Evolutionary conservation across 2,797 vertebrate genomes (phyloP).

Genomic region (Epinephelus coioides): DNA sequence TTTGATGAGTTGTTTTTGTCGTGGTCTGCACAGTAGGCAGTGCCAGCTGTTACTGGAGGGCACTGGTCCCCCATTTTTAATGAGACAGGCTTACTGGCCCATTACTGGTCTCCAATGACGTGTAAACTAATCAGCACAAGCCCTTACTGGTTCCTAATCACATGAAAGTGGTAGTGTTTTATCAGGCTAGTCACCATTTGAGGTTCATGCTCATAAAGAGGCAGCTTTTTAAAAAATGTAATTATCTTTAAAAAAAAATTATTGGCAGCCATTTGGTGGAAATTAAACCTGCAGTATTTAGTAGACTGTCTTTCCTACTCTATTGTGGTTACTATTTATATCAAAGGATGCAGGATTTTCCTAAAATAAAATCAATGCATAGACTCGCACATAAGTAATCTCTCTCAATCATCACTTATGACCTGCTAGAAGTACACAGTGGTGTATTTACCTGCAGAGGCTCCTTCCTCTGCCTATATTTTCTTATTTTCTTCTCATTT

Average conservation of each 20-base stretch:
- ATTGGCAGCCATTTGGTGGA: neutral
- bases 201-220: slow-evolving; percentile 34
- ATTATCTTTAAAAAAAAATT: slow-evolving; percentile 9
- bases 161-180: slow-evolving; percentile 54
- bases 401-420: too few relatives aligned
- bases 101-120: slow-evolving; percentile 75
- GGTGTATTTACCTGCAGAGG: too few relatives aligned
- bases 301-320: slow-evolving; percentile 19
- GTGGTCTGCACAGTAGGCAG: slow-evolving; percentile 39
- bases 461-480: too few relatives aligned
- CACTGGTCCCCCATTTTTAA: slow-evolving; percentile 76
- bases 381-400: too few relatives aligned
- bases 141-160: slow-evolving; percentile 63
- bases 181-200: slow-evolving; percentile 43
- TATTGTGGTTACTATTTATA: slow-evolving; percentile 29
- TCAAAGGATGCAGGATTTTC: neutral
- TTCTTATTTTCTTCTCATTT: too few relatives aligned
- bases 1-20: slow-evolving; percentile 71
- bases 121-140: slow-evolving; percentile 71
- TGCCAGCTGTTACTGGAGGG: slow-evolving; percentile 74
- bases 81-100: slow-evolving; percentile 73
- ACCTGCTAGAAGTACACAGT: too few relatives aligned
- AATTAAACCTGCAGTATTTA: slow-evolving; percentile 32
- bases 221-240: slow-evolving; percentile 32
- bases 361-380: too few relatives aligned